Evolutionary conservation across 2,888 invertebrate species (phyloP), one percentile per base, ranked within the genome.

Genomic region (Tiliacea citrago): DNA sequence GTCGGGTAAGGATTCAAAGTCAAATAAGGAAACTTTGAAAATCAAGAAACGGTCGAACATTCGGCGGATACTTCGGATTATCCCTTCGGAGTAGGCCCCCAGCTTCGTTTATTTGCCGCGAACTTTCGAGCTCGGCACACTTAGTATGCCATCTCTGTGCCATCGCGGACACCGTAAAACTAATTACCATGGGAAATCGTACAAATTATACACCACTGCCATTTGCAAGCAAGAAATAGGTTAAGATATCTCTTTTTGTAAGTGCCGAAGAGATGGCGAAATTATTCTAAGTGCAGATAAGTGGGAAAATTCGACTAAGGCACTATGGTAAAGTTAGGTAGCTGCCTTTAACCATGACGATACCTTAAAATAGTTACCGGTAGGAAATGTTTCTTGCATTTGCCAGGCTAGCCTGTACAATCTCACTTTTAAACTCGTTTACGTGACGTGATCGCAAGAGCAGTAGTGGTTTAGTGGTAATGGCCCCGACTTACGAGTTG

Each of bases 131-230:
- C 62, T 61, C 58, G 77, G 67, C 87, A 83, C 73, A 86, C 74
- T 86, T 87, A 81, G 81, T 77, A 83, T 77, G 67, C 74, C 83
- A 77, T 77, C 77, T 75, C 24, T 29, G 77, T 76, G 13, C 76
- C 73, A 70, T 82, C 66, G 60, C 79, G 79, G 85, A 86, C 77
- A 77, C 82, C 73, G 85, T 77, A 73, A 53, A 81, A 73, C 81
- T 82, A 84, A 75, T 83, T 77, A 73, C 70, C 63, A 83, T 79
- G 76, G 74, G 73, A 74, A 75, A 85, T 85, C 81, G 77, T 69
- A 66, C 87, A 68, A 83, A 87, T 86, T 86, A 85, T 69, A 76
- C 79, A 81, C 65, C 53, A 76, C 45, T 79, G 72, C 65, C 74
- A 66, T 75, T 61, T 74, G 68, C 42, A 58, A 45, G 24, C 10